Percentiles rank a stretch among this genome's conserved stretches.
Evolutionary conservation across 2,888 invertebrate species (phyloP).

Genomic region (Rotaria sp.): DNA sequence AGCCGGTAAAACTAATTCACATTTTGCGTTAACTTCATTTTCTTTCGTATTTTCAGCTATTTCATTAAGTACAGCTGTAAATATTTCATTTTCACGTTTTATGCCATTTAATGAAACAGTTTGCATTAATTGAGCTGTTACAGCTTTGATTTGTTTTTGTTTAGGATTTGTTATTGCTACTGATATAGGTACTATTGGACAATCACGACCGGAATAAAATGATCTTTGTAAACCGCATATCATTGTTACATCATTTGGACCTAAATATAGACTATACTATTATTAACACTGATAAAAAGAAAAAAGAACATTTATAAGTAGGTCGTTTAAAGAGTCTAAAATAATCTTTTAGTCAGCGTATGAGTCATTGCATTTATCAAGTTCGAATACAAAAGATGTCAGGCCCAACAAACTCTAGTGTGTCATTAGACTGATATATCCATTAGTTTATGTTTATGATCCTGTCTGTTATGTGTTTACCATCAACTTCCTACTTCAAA

Average conservation of each 20-base stretch:
- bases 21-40: neutral
- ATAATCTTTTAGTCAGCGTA: too few relatives aligned
- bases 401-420: too few relatives aligned
- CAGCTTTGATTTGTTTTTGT: neutral
- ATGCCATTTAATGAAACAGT: neutral
- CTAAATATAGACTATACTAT: neutral
- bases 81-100: constrained; percentile 22
- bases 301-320: too few relatives aligned
- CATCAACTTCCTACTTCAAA: too few relatives aligned
- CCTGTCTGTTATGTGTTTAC: too few relatives aligned
- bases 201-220: neutral
- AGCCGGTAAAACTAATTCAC: constrained; percentile 4
- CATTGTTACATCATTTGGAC: neutral
- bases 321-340: too few relatives aligned
- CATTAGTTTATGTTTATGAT: too few relatives aligned
- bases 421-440: too few relatives aligned
- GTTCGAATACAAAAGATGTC: too few relatives aligned
- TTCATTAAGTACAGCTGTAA: constrained; percentile 21
- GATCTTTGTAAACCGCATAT: constrained; percentile 3
- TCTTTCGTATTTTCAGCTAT: constrained; percentile 4
- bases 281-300: neutral
- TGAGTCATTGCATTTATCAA: too few relatives aligned
- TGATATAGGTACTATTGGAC: neutral
- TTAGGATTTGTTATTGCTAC: neutral
- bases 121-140: constrained; percentile 13